phyloP scores from a whole-genome alignment of 2,113 vertebrate genomes.

The Cisticola juncidis region DNA sequence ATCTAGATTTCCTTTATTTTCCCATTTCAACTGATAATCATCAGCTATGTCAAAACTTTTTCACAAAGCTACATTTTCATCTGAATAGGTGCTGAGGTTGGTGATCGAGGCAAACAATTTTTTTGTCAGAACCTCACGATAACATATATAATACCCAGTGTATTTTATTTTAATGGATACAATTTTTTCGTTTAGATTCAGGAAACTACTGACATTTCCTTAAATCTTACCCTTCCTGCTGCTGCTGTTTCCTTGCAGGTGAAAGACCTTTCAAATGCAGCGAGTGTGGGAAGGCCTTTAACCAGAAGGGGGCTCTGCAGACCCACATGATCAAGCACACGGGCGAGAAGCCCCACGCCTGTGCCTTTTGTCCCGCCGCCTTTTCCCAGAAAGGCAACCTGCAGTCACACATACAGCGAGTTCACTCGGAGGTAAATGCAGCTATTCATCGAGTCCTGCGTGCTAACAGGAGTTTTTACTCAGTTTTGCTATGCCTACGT shows the following conservation, averaged over 20 bases:
- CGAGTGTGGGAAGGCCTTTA: slow-evolving; percentile 95
- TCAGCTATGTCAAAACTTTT: neutral
- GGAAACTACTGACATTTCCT: neutral
- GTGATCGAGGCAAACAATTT: neutral
- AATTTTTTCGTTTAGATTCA: neutral
- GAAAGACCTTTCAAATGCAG: slow-evolving; percentile 92
- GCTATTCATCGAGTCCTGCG: neutral
- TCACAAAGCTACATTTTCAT: neutral
- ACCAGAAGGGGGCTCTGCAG: slow-evolving; percentile 99
- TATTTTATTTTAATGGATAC: neutral
- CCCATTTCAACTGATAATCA: neutral
- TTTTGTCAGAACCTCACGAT: neutral
- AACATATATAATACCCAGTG: accelerated
- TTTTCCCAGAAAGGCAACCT: slow-evolving; percentile 99
- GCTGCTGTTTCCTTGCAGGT: slow-evolving; percentile 66
- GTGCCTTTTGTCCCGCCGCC: slow-evolving; percentile 93
- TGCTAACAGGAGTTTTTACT: neutral
- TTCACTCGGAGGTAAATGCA: slow-evolving; percentile 91
- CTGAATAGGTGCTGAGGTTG: neutral
- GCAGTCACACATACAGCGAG: slow-evolving; percentile 94
- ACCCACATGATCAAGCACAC: slow-evolving; percentile 98
- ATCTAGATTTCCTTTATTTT: neutral
- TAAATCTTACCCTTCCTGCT: neutral
- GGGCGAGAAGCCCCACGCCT: slow-evolving; percentile 95
- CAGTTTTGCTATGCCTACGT: neutral